A percentile compares a stretch with the other conserved stretches of the same genome.
Conservation (phyloP, 2,888 invertebrate species). For the Polia nebulosa region DNA sequence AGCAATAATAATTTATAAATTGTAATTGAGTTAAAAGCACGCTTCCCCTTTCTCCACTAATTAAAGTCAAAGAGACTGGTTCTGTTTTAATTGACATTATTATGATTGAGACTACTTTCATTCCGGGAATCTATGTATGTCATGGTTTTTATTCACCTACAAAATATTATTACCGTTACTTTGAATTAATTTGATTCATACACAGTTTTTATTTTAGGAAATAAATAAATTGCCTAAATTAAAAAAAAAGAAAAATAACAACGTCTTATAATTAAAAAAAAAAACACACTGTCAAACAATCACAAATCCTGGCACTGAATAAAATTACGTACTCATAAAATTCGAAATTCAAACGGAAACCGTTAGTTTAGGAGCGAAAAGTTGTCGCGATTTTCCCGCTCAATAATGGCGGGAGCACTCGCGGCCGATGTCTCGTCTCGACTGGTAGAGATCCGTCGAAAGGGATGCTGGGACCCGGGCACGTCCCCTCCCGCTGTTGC, state of each 20-base stretch:
- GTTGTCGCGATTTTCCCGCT: constrained; percentile 70
- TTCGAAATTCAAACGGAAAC: constrained; percentile 55
- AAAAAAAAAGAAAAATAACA: not conserved
- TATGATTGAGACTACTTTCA: not conserved
- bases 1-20: not conserved
- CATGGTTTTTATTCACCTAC: not conserved
- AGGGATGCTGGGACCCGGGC: constrained; percentile 65
- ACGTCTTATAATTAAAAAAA: not conserved
- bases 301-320: constrained; percentile 46
- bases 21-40: constrained; percentile 25
- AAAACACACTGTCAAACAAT: constrained; percentile 17
- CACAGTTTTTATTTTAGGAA: not conserved
- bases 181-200: constrained; percentile 33
- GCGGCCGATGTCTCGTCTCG: constrained; percentile 67
- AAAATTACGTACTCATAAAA: constrained; percentile 40
- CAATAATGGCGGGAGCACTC: constrained; percentile 57
- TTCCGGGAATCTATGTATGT: not conserved
- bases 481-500: constrained; percentile 60
- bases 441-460: constrained; percentile 73
- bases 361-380: constrained; percentile 65
- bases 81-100: constrained; percentile 13
- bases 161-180: not conserved
- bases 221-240: not conserved
- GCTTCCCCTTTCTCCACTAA: constrained; percentile 12
- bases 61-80: constrained; percentile 7